Percentiles rank a stretch among this genome's conserved stretches.
Conservation (phyloP, 2,888 invertebrate species). For the Dryobotodes eremita region DNA sequence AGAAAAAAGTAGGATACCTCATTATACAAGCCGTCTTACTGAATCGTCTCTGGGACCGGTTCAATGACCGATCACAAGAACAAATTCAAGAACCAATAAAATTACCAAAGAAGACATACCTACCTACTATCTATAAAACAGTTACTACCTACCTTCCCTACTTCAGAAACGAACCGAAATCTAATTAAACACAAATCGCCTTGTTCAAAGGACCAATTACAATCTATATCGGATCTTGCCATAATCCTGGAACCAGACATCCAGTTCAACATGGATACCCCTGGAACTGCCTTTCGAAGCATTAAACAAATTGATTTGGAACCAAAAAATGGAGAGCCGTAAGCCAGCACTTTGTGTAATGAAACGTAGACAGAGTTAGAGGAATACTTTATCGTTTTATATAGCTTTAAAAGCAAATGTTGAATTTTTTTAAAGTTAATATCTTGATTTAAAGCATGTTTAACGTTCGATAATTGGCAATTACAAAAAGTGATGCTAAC, state of each 20-base stretch:
- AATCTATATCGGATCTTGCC: conserved; percentile 44
- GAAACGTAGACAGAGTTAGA: conserved; percentile 64
- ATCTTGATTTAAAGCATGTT: background rate
- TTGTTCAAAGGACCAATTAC: conserved; percentile 49
- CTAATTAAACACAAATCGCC: conserved; percentile 51
- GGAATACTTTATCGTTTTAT: conserved; percentile 35
- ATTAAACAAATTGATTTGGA: conserved; percentile 79
- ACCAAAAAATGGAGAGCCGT: conserved; percentile 70
- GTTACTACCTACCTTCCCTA: background rate
- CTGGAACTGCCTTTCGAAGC: conserved; percentile 67
- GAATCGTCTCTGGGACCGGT: background rate
- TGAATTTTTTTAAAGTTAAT: conserved; percentile 1
- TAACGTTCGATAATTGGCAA: background rate
- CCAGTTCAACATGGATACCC: conserved; percentile 55
- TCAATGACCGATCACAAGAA: background rate
- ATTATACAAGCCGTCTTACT: background rate
- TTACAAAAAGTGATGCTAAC: background rate
- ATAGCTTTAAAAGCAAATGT: conserved; percentile 23
- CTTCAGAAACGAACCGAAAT: conserved; percentile 26
- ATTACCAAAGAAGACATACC: background rate
- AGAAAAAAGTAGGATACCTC: background rate
- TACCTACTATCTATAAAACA: background rate
- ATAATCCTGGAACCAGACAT: conserved; percentile 50
- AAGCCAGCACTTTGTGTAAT: conserved; percentile 76
- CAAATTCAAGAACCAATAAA: background rate